A percentile compares a stretch with the other conserved stretches of the same genome.
Conservation (phyloP, 2,888 invertebrate species). For the Melinaea marsaeus region DNA sequence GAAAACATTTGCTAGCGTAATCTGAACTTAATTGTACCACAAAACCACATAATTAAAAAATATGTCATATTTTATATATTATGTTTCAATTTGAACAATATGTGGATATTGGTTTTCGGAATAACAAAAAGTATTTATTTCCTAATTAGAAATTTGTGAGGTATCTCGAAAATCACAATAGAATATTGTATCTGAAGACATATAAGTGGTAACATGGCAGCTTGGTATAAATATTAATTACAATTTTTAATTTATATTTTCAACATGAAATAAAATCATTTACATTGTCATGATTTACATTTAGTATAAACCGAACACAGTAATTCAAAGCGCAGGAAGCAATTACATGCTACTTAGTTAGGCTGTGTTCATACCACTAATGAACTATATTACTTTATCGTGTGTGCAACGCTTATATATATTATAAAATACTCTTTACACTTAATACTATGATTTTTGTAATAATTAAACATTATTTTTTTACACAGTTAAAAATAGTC, state of each 20-base stretch:
- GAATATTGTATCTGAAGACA: too few relatives aligned
- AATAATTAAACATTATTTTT: neutral
- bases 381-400: neutral
- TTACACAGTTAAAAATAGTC: neutral
- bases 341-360: conserved; percentile 1
- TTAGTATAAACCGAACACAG: neutral
- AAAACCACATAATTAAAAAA: neutral
- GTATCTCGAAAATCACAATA: too few relatives aligned
- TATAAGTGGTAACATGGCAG: too few relatives aligned
- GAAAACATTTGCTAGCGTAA: conserved; percentile 14
- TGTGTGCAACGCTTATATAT: neutral
- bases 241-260: neutral
- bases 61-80: too few relatives aligned
- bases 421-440: neutral
- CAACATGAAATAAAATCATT: neutral
- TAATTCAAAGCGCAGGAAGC: neutral
- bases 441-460: neutral
- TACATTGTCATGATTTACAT: neutral
- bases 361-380: neutral
- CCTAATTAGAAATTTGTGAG: too few relatives aligned
- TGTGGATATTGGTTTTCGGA: too few relatives aligned
- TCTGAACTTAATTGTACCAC: conserved; percentile 10
- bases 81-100: too few relatives aligned
- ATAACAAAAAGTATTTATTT: too few relatives aligned
- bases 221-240: too few relatives aligned